These are phyloP conservation scores for Drosophila suboccidentalis DNA, from an alignment of 2,888 invertebrate genomes.

Conservation along the genomic window DNA sequence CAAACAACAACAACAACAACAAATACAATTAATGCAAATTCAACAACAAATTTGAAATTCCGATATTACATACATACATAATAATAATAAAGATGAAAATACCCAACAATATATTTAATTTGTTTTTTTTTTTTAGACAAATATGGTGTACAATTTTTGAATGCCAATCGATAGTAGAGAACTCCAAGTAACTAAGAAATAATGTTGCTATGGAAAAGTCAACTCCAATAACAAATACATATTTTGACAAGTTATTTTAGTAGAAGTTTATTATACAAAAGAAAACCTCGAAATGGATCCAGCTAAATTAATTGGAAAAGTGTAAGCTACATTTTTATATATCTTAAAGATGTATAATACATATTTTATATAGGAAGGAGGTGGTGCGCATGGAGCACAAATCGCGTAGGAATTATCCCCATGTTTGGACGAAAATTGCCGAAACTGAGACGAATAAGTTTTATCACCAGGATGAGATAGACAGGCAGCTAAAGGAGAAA, in stretches of 20 bases:
- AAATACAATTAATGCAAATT: slow-evolving; percentile 39
- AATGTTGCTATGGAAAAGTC: slow-evolving; percentile 4
- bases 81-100: slow-evolving; percentile 44
- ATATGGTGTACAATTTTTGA: too few relatives aligned
- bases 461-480: slow-evolving; percentile 82
- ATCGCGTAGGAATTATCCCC: slow-evolving; percentile 79
- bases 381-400: slow-evolving; percentile 80
- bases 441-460: slow-evolving; percentile 72
- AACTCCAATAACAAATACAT: background rate
- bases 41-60: slow-evolving; percentile 42
- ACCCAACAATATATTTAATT: slow-evolving; percentile 22
- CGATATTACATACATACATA: slow-evolving; percentile 47
- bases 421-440: slow-evolving; percentile 76
- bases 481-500: slow-evolving; percentile 56
- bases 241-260: background rate
- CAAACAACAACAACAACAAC: slow-evolving; percentile 51
- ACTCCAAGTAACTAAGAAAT: too few relatives aligned
- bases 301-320: slow-evolving; percentile 45
- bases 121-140: background rate
- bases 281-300: slow-evolving; percentile 43
- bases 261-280: background rate
- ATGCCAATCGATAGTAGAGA: background rate
- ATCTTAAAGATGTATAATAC: background rate
- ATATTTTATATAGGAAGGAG: slow-evolving; percentile 85
- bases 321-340: slow-evolving; percentile 25